Percentiles rank a stretch among this genome's conserved stretches.
These are phyloP conservation scores for Drosophila rufa DNA, from an alignment of 1,140 invertebrate species.

Conservation along the genomic window DNA sequence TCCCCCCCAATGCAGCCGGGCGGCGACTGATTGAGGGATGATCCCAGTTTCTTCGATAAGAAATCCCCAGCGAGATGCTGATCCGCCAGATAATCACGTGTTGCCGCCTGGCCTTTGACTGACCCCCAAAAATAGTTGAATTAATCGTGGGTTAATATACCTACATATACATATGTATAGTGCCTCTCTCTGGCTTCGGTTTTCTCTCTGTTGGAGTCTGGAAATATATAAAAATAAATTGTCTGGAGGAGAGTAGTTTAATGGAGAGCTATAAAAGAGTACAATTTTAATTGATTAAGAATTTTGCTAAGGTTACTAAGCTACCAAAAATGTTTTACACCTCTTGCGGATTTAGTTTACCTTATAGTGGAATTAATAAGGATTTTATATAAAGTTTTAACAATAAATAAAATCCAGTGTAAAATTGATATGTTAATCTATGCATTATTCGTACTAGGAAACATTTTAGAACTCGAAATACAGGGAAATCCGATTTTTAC, in stretches of 20 bases:
- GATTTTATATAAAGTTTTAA: too few species aligned
- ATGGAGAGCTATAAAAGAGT: neutral
- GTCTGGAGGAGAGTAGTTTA: neutral
- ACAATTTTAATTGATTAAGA: neutral
- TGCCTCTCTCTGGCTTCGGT: too few species aligned
- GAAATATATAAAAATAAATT: neutral
- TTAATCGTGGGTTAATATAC: neutral
- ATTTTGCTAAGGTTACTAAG: neutral
- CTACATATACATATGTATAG: too few species aligned
- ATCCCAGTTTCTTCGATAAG: constrained; percentile 30
- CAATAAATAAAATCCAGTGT: neutral
- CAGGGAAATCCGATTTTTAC: neutral
- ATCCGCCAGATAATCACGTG: constrained; percentile 42
- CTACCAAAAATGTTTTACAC: neutral
- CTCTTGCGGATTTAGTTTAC: neutral
- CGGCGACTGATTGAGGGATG: constrained; percentile 26
- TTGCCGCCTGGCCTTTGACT: constrained; percentile 18
- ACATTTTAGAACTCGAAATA: too few species aligned
- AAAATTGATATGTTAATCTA: neutral
- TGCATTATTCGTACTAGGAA: neutral
- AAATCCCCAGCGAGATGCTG: constrained; percentile 30
- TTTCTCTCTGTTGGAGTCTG: neutral
- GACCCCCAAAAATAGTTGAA: constrained; percentile 26
- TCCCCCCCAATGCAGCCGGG: constrained; percentile 18
- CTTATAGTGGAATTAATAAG: too few species aligned